A percentile compares a stretch with the other conserved stretches of the same genome.
These are phyloP conservation scores for Auanema freiburgensis DNA, from an alignment of 2,888 invertebrate genomes.

Conservation along the genomic window DNA sequence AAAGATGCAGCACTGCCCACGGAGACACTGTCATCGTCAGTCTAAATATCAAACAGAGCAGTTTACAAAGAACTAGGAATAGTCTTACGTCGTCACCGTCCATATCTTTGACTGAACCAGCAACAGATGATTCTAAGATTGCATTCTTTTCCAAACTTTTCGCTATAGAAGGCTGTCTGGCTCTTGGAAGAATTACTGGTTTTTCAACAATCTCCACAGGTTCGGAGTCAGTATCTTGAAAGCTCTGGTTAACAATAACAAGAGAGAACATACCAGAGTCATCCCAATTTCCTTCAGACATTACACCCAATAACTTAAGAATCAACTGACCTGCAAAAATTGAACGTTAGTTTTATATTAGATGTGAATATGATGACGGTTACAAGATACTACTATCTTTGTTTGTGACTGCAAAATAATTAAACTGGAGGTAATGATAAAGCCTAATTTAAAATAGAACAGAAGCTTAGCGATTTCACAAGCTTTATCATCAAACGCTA, in stretches of 20 bases:
- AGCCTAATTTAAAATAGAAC: too few species aligned
- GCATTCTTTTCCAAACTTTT: slow-evolving; percentile 47
- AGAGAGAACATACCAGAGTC: slow-evolving; percentile 22
- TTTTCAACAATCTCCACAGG: slow-evolving; percentile 47
- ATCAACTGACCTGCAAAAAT: too few species aligned
- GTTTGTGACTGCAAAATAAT: too few species aligned
- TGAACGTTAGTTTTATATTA: too few species aligned
- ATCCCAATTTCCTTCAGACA: slow-evolving; percentile 30
- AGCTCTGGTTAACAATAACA: not conserved
- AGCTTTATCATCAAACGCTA: too few species aligned
- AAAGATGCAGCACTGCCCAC: slow-evolving; percentile 33
- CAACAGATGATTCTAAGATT: slow-evolving; percentile 44
- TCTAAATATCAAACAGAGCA: too few species aligned
- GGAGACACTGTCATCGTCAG: slow-evolving; percentile 36
- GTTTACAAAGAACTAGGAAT: not conserved
- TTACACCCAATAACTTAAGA: not conserved
- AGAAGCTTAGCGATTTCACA: too few species aligned
- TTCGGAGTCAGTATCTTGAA: slow-evolving; percentile 44
- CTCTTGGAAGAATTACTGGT: slow-evolving; percentile 44
- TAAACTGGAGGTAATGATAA: too few species aligned
- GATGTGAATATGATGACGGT: too few species aligned
- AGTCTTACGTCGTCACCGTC: slow-evolving; percentile 9
- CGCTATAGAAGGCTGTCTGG: slow-evolving; percentile 45
- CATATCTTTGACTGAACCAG: slow-evolving; percentile 39
- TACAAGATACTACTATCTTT: too few species aligned